Evolutionary conservation across 2,113 vertebrate genomes (phyloP).

Genomic region (human): GRCh38 chr4:21294501-21295000

Average conservation of each 20-base stretch:
- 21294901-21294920: not conserved
- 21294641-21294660: slow-evolving; percentile 18
- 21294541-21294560: slow-evolving; percentile 26
- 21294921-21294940: not conserved
- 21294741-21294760: slow-evolving; percentile 36
- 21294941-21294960: not conserved
- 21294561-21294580: slow-evolving; percentile 3
- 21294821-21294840: not conserved
- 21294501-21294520: not conserved
- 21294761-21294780: not conserved
- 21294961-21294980: not conserved
- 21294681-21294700: slow-evolving; percentile 32
- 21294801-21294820: not conserved
- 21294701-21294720: slow-evolving; percentile 66
- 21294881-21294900: not conserved
- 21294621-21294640: slow-evolving; percentile 38
- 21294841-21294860: not conserved
- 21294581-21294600: slow-evolving; percentile 34
- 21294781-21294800: not conserved
- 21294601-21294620: slow-evolving; percentile 27
- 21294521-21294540: slow-evolving; percentile 3
- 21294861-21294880: slow-evolving; percentile 12
- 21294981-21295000: not conserved
- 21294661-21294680: slow-evolving; percentile 49
- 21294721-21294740: slow-evolving; percentile 52